These are phyloP conservation scores for Physeter macrocephalus DNA, from an alignment of 2,113 vertebrate genomes.

Conservation along the genomic window DNA sequence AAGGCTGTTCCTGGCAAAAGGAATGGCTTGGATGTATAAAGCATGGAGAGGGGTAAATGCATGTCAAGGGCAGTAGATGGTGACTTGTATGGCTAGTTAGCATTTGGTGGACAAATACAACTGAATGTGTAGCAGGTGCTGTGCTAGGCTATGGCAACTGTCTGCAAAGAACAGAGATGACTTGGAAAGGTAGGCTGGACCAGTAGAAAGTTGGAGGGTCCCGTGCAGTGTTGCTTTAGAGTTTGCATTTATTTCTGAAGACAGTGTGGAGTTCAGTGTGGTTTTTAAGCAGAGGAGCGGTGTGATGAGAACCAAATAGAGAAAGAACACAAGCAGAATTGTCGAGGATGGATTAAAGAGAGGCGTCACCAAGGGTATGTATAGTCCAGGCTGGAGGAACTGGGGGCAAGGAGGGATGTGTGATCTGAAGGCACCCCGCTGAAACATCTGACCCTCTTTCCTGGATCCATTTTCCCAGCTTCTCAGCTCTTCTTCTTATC, in stretches of 20 bases:
- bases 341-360: background rate
- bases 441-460: background rate
- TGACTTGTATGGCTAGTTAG: background rate
- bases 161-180: background rate
- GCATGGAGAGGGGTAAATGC: background rate
- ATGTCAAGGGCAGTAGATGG: background rate
- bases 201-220: background rate
- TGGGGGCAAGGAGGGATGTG: background rate
- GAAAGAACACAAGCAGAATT: background rate
- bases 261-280: background rate
- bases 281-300: background rate
- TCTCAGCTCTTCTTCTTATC: background rate
- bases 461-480: background rate
- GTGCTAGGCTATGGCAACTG: background rate
- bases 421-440: background rate
- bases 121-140: background rate
- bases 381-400: background rate
- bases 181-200: background rate
- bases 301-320: background rate
- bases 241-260: background rate
- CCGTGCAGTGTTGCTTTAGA: accelerated
- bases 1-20: background rate
- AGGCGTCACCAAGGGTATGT: background rate
- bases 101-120: background rate
- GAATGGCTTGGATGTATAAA: background rate